Percentiles rank a stretch among this genome's conserved stretches.
Evolutionary conservation across 2,888 invertebrate species (phyloP).

Genomic region (Sialis lutaria): DNA sequence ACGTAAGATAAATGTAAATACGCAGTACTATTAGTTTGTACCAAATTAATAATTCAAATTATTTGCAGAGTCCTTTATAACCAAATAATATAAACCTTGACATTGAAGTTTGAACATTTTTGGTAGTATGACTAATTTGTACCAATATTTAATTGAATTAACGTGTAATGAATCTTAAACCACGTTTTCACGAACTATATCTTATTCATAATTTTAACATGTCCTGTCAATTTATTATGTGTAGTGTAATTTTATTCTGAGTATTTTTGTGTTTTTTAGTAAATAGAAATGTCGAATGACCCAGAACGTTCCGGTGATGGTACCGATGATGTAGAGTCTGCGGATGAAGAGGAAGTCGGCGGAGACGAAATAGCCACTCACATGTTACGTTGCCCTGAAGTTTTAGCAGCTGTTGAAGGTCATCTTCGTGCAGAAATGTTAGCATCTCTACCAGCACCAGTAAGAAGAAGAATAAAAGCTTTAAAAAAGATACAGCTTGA

Average conservation of each 20-base stretch:
- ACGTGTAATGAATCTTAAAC: no score
- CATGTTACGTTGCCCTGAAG: conserved; percentile 30
- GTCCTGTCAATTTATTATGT: not conserved
- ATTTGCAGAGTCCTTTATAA: no score
- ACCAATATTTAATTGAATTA: no score
- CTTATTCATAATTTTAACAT: not conserved
- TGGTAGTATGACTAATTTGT: no score
- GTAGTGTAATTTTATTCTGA: not conserved
- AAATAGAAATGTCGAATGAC: conserved; percentile 19
- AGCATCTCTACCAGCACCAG: conserved; percentile 48
- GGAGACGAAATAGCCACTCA: conserved; percentile 27
- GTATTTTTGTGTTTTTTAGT: not conserved
- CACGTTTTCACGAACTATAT: no score
- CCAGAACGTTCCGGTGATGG: conserved; percentile 45
- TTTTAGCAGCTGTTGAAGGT: conserved; percentile 38
- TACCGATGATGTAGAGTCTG: conserved; percentile 47
- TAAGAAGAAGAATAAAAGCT: conserved; percentile 67
- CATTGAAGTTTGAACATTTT: no score
- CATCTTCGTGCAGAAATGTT: conserved; percentile 39
- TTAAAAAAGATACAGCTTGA: conserved; percentile 75
- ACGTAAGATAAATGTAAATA: no score
- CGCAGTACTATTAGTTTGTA: no score
- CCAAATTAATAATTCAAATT: no score
- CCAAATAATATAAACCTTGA: no score
- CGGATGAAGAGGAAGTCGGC: conserved; percentile 42